These are phyloP conservation scores for Hydrozoanthus tunicans DNA, from an alignment of 64 coral and sea anemone species.

Conservation along the genomic window DNA sequence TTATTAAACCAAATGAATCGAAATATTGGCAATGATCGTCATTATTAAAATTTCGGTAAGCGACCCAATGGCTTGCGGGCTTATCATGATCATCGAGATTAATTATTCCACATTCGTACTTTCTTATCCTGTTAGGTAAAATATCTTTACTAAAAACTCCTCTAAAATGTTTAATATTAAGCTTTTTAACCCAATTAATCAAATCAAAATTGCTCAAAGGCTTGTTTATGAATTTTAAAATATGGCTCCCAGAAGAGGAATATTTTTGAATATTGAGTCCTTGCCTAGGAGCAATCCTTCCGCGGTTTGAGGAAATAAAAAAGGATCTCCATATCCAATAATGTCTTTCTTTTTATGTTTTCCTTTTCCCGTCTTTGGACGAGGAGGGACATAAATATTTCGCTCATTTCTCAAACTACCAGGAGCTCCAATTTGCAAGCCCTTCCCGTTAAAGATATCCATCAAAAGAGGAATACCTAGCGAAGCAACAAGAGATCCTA, in stretches of 20 bases:
- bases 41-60: background rate
- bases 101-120: no score
- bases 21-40: constrained; percentile 2
- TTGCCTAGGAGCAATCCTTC: background rate
- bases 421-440: background rate
- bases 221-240: background rate
- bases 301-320: no score
- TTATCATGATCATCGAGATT: background rate
- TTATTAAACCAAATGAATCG: background rate
- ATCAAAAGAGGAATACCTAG: background rate
- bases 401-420: no score
- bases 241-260: background rate
- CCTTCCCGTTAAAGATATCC: background rate
- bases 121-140: background rate
- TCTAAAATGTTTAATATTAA: background rate
- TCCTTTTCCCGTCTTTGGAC: background rate
- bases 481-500: background rate
- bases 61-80: constrained; percentile 12
- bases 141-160: background rate
- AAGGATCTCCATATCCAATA: no score
- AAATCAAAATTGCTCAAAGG: background rate
- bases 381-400: background rate
- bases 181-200: background rate
- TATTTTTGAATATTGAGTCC: background rate
- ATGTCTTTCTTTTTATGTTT: constrained; percentile 1